Percentiles rank a stretch among this genome's conserved stretches.
These are phyloP conservation scores for Nothoprocta pentlandii DNA, from an alignment of 2,113 vertebrate genomes.

Conservation along the genomic window DNA sequence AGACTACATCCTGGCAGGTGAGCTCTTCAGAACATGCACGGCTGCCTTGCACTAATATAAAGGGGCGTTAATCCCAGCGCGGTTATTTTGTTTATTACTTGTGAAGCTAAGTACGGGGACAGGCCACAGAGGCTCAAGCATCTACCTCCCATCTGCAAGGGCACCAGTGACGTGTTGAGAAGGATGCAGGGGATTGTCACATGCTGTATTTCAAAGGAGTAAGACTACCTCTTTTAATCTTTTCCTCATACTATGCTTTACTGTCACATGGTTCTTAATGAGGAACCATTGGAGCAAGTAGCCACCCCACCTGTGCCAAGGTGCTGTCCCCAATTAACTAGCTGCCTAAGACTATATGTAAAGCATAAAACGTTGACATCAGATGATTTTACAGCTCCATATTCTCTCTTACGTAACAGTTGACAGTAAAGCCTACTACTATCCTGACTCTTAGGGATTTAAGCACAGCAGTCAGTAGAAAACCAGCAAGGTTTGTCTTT, in stretches of 20 bases:
- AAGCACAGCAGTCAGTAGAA: not conserved
- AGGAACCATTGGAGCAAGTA: not conserved
- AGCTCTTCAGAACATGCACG: not conserved
- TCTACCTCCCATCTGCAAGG: not conserved
- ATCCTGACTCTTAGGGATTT: not conserved
- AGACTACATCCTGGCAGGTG: not conserved
- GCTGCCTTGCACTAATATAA: not conserved
- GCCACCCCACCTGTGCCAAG: not conserved
- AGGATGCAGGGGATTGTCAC: not conserved
- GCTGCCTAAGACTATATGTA: not conserved
- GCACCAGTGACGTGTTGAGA: not conserved
- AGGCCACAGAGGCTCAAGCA: not conserved
- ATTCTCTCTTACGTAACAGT: not conserved
- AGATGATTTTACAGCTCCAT: not conserved
- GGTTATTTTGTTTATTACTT: not conserved
- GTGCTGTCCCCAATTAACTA: not conserved
- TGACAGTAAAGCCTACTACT: not conserved
- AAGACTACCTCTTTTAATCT: not conserved
- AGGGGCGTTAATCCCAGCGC: not conserved
- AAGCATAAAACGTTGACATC: not conserved
- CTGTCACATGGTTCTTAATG: not conserved
- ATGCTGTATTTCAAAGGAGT: not conserved
- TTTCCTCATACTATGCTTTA: not conserved
- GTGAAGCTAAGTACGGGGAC: not conserved
- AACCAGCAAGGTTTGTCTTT: not conserved